These are phyloP conservation scores for Artibeus jamaicensis DNA, from an alignment of 2,797 vertebrate species.

Conservation along the genomic window DNA sequence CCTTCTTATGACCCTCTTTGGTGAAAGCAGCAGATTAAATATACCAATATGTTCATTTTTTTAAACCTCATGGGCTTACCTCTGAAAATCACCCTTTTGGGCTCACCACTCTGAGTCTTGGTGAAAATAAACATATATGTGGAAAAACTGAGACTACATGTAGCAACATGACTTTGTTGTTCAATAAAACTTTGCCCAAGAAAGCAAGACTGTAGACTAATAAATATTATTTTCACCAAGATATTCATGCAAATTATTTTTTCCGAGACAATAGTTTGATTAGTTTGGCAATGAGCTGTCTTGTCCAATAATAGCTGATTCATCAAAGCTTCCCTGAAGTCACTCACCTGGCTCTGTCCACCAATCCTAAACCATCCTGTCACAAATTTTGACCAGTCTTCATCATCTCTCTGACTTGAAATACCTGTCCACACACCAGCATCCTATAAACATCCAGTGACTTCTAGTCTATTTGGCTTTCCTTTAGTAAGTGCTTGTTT, in stretches of 20 bases:
- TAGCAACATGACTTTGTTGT: neutral
- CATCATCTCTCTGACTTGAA: neutral
- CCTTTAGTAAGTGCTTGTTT: neutral
- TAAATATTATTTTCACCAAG: neutral
- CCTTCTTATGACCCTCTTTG: neutral
- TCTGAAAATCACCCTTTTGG: neutral
- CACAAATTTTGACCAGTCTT: neutral
- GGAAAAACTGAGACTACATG: neutral
- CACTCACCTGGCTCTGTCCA: neutral
- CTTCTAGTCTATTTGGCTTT: neutral
- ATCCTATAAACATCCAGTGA: neutral
- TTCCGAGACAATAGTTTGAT: neutral
- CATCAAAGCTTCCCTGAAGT: neutral
- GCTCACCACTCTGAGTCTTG: neutral
- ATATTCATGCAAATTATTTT: neutral
- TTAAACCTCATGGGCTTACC: neutral
- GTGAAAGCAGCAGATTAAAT: neutral
- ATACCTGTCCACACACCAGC: neutral
- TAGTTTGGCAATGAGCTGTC: neutral
- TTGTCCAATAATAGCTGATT: neutral
- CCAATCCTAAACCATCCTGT: neutral
- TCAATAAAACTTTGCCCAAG: neutral
- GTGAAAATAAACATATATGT: neutral
- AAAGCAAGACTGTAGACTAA: neutral
- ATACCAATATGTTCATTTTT: neutral